Percentiles rank a stretch among this genome's conserved stretches.
Conservation (phyloP, 2,888 invertebrate genomes). For the Aporophyla lueneburgensis region DNA sequence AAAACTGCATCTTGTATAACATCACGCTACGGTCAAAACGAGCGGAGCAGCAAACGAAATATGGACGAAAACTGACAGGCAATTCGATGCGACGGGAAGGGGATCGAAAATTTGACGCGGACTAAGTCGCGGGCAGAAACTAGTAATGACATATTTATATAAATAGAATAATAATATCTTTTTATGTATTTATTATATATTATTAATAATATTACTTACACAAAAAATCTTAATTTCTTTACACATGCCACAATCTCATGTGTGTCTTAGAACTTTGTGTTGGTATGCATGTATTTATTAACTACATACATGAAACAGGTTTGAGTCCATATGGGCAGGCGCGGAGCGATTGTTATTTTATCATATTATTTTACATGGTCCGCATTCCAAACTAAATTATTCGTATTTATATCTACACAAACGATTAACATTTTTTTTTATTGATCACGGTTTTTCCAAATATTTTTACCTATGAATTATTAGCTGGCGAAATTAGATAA, state of each 20-base stretch:
- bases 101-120: no score
- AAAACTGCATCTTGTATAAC: no score
- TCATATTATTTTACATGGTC: slow-evolving; percentile 82
- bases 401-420: slow-evolving; percentile 61
- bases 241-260: slow-evolving; percentile 59
- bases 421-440: slow-evolving; percentile 64
- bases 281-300: slow-evolving; percentile 73
- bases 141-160: no score
- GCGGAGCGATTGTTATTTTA: slow-evolving; percentile 83
- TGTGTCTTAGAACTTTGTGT: slow-evolving; percentile 53
- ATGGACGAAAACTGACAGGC: no score
- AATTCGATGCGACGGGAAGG: no score
- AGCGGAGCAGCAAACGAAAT: no score
- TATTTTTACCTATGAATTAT: slow-evolving; percentile 48
- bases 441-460: slow-evolving; percentile 67
- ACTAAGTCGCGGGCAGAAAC: no score
- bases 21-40: no score
- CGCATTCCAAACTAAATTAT: slow-evolving; percentile 80
- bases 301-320: slow-evolving; percentile 79
- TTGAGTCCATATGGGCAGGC: slow-evolving; percentile 82
- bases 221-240: background rate
- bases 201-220: background rate
- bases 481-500: slow-evolving; percentile 47
- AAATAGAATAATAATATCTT: no score
- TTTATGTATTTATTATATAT: no score